Evolutionary conservation across 64 coral and sea anemone species (phyloP), one percentile per base, ranked within the genome.

Genomic region (Trachythela sp.): DNA sequence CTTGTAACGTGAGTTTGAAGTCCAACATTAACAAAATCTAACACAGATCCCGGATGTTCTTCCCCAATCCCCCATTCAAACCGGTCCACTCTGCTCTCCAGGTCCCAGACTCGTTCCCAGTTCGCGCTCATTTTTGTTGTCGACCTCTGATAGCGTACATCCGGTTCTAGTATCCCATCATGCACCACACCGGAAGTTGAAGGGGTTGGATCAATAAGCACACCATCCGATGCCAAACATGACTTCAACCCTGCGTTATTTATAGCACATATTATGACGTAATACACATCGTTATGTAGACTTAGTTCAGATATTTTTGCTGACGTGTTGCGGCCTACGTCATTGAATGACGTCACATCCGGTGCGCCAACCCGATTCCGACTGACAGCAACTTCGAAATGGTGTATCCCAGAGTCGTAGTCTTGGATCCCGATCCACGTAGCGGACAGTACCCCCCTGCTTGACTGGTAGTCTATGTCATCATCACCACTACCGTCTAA

Each of bases 101-200:
- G 77, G 29, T 97, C 95, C 92, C 93, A 97, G 87, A 97, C 83
- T 43, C 93, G 90, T 91, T 97, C 93, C 95, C 95, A 97, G 37
- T 97, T 97, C 15, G 95, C 95, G 15, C 93, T 88, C 42, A 97
- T 93, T 8, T 70, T 91, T 8, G 48, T 87, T 26, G 92, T 88
- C 5, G 87, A 91, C 24, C 91, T 86, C 58, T 97, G 95, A 52
- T 97, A 97, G 32, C 45, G 88, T 2, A 97, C 88, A 43, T 97
- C 95, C 41, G 95, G 95, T 68, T 97, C 95, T 20, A 97, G 83
- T 38, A 92, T 87, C 27, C 95, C 95, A 75, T 97, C 95, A 76
- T 97, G 76, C 40, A 97, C 95, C 43, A 97, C 88, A 68, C 95
- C 95, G 38, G 86, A 84, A 38, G 49, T 97, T 33, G 95, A 91